These are phyloP conservation scores for Anguilla japonica DNA, from an alignment of 2,113 vertebrate species.

Conservation along the genomic window DNA sequence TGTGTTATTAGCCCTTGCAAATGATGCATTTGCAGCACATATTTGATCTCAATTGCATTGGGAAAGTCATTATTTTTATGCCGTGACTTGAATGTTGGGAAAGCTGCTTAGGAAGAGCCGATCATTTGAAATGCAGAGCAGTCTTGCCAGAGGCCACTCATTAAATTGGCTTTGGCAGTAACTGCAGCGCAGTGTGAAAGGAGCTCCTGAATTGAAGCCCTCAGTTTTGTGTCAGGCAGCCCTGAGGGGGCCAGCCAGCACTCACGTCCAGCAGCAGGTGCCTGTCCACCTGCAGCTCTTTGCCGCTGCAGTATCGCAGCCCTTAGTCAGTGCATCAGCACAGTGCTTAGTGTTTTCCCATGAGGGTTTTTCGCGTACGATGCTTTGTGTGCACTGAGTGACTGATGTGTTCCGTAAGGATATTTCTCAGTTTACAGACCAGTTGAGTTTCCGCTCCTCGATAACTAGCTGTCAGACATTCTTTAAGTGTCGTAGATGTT, in stretches of 20 bases:
- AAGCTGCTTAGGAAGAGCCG: neutral
- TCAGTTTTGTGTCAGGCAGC: neutral
- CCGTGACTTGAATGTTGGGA: neutral
- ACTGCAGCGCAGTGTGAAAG: neutral
- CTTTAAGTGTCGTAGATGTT: no score
- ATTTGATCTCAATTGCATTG: neutral
- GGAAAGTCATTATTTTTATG: neutral
- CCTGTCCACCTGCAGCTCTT: neutral
- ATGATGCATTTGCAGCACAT: neutral
- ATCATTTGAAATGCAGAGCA: neutral
- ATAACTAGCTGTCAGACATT: neutral
- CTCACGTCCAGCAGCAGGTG: neutral
- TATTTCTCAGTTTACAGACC: neutral
- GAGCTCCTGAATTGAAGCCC: neutral
- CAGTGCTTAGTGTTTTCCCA: no score
- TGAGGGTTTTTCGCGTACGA: no score
- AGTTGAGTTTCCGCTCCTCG: neutral
- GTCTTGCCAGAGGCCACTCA: neutral
- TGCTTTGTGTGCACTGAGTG: no score
- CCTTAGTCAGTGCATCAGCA: no score
- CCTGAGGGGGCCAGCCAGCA: neutral
- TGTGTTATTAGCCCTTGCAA: neutral
- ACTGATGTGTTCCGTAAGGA: neutral
- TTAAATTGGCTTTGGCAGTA: neutral
- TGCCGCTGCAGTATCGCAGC: no score